These are phyloP conservation scores for Drosophila infuscata DNA, from an alignment of 2,888 invertebrate species.

Conservation along the genomic window DNA sequence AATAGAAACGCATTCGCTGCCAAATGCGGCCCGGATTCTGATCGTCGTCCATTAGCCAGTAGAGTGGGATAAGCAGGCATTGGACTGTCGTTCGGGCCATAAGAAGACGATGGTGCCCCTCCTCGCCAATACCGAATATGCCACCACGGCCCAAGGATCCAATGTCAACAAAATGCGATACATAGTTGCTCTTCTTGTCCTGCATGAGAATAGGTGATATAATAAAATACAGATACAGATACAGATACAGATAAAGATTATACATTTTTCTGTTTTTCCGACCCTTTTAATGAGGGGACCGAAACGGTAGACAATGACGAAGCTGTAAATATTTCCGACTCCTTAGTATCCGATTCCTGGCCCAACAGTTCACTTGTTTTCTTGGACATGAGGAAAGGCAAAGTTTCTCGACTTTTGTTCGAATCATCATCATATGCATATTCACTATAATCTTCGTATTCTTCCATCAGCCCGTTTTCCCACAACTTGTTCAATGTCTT, in stretches of 20 bases:
- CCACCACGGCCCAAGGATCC: conserved; percentile 82
- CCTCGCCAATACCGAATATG: conserved; percentile 90
- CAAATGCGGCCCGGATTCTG: conserved; percentile 85
- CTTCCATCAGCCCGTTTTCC: neutral
- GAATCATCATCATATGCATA: neutral
- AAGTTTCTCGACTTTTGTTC: neutral
- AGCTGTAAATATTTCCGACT: conserved; percentile 22
- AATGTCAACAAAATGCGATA: conserved; percentile 82
- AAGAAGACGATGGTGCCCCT: conserved; percentile 89
- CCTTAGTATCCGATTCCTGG: neutral
- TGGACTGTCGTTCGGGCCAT: conserved; percentile 88
- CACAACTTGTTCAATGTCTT: accelerated
- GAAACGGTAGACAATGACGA: neutral
- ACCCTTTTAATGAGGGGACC: neutral
- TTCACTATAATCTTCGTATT: conserved; percentile 22
- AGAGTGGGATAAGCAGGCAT: conserved; percentile 89
- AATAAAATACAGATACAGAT: neutral
- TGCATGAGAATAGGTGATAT: neutral
- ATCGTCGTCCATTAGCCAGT: conserved; percentile 88
- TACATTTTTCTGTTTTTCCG: neutral
- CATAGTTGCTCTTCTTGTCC: conserved; percentile 8
- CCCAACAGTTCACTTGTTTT: neutral
- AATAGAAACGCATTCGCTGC: conserved; percentile 81
- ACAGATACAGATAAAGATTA: neutral
- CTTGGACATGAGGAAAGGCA: neutral